Percentiles rank a stretch among this genome's conserved stretches.
Evolutionary conservation across 2,797 vertebrate genomes (phyloP).

Genomic region (Syngnathus rostellatus): DNA sequence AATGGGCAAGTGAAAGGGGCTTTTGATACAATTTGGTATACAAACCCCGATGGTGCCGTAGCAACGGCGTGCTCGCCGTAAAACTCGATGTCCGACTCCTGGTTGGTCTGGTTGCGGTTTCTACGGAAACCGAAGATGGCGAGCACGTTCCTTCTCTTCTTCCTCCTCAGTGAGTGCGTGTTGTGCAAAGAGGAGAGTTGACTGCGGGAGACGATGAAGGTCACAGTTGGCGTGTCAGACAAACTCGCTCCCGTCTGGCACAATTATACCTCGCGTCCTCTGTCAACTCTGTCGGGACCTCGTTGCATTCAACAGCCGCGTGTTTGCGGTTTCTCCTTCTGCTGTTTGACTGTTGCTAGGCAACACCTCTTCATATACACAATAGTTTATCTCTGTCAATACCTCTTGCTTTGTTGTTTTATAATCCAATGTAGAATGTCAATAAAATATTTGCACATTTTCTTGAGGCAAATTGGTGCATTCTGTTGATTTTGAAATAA

Average conservation of each 20-base stretch:
- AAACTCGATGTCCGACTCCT: slow-evolving; percentile 52
- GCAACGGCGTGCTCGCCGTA: slow-evolving; percentile 59
- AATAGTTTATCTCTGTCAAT: slow-evolving; percentile 32
- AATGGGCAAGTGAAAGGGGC: too few species aligned
- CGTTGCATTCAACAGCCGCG: slow-evolving; percentile 13
- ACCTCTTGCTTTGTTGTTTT: slow-evolving; percentile 4
- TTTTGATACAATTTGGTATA: not conserved
- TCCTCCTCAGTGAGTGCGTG: slow-evolving; percentile 68
- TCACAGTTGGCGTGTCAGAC: slow-evolving; percentile 23
- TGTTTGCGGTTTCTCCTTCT: slow-evolving; percentile 22
- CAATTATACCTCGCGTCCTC: not conserved
- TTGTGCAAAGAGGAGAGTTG: slow-evolving; percentile 69
- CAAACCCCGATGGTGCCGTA: slow-evolving; percentile 59
- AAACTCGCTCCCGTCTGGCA: slow-evolving; percentile 5
- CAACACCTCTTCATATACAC: slow-evolving; percentile 23
- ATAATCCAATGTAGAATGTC: not conserved
- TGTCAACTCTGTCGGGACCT: slow-evolving; percentile 20
- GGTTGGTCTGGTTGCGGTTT: slow-evolving; percentile 61
- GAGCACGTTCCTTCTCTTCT: slow-evolving; percentile 68
- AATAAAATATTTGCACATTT: not conserved
- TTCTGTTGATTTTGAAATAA: not conserved
- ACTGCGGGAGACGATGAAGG: slow-evolving; percentile 34
- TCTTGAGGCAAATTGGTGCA: not conserved
- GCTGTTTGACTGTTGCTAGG: slow-evolving; percentile 45
- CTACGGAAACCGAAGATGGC: slow-evolving; percentile 71